Conservation (phyloP, 2,797 vertebrate genomes). For the Pelodytes ibericus region DNA sequence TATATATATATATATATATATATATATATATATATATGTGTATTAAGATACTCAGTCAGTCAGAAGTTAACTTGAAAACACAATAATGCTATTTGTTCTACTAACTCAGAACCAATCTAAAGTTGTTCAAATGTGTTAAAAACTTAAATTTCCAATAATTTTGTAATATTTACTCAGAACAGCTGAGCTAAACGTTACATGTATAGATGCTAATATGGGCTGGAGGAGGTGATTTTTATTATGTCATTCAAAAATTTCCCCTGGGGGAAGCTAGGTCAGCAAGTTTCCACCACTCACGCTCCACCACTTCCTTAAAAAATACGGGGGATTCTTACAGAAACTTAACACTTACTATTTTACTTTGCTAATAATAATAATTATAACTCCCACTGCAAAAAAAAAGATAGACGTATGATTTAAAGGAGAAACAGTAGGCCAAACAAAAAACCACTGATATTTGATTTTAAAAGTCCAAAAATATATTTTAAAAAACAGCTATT, state of each 20-base stretch:
- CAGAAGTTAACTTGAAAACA: too few species aligned
- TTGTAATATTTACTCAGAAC: too few species aligned
- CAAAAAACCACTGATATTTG: not conserved
- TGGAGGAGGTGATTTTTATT: conserved; percentile 6
- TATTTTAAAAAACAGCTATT: not conserved
- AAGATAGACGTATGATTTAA: not conserved
- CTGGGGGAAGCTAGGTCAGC: not conserved
- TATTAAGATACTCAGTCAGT: too few species aligned
- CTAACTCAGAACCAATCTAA: too few species aligned
- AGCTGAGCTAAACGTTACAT: not conserved
- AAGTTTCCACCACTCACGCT: not conserved
- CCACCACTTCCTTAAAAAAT: not conserved
- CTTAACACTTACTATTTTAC: not conserved
- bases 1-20: too few species aligned
- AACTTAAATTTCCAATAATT: too few species aligned
- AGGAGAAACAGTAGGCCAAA: not conserved
- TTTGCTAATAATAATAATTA: not conserved
- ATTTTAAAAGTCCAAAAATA: not conserved
- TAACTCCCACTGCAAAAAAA: not conserved
- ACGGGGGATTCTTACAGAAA: not conserved
- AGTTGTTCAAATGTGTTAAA: too few species aligned
- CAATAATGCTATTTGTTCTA: too few species aligned
- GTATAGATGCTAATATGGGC: not conserved
- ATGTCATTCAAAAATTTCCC: conserved; percentile 5
- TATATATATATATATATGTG: too few species aligned